phyloP scores from a whole-genome alignment of 2,888 invertebrate species.

The Pemphredon lugubris region DNA sequence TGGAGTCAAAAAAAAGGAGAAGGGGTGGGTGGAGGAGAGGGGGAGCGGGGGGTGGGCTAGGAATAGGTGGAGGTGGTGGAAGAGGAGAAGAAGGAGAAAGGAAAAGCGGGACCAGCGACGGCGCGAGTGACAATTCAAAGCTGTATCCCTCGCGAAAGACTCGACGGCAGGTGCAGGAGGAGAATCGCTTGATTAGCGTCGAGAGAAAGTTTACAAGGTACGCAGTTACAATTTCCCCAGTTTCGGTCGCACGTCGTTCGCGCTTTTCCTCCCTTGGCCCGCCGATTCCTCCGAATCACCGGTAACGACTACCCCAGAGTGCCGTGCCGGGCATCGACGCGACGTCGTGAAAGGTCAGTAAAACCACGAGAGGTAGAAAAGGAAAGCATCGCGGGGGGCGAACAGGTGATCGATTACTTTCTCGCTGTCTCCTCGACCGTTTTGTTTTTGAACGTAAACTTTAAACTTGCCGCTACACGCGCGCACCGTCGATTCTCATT shows the following conservation, averaged over 20 bases:
- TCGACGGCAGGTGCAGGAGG: constrained; percentile 34
- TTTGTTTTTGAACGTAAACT: too few relatives aligned
- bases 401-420: too few relatives aligned
- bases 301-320: constrained; percentile 5
- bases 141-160: constrained; percentile 59
- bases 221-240: too few relatives aligned
- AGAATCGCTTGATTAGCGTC: constrained; percentile 49
- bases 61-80: not conserved
- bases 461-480: too few relatives aligned
- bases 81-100: constrained; percentile 56
- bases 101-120: constrained; percentile 51
- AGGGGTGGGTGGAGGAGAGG: constrained; percentile 1
- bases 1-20: not conserved
- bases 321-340: not conserved
- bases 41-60: not conserved
- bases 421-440: too few relatives aligned
- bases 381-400: too few relatives aligned
- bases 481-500: too few relatives aligned
- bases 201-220: constrained; percentile 58
- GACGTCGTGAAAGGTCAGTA: not conserved
- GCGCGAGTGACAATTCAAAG: constrained; percentile 51
- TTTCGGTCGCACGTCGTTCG: too few relatives aligned
- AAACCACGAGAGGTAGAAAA: too few relatives aligned
- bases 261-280: not conserved
- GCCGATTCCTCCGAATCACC: not conserved